phyloP scores from a whole-genome alignment of 2,113 vertebrate species.

The Xiphorhynchus elegans region DNA sequence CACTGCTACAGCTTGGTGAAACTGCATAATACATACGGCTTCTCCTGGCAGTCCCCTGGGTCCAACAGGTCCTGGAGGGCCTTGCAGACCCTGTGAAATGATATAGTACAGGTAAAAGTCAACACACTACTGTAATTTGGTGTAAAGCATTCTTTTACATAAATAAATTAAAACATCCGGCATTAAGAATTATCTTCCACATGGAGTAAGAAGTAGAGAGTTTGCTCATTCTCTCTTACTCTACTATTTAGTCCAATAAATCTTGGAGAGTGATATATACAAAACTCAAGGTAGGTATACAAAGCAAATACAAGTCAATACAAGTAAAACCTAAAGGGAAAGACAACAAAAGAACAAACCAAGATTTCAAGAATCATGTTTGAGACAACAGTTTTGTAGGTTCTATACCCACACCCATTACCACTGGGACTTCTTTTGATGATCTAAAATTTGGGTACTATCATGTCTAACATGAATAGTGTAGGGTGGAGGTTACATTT shows the following conservation, averaged over 20 bases:
- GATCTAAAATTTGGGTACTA: neutral
- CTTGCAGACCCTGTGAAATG: conserved; percentile 84
- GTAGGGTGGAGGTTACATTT: neutral
- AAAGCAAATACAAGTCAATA: neutral
- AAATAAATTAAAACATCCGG: neutral
- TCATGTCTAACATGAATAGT: neutral
- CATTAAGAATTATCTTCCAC: neutral
- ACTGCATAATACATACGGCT: conserved; percentile 74
- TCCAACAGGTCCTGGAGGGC: conserved; percentile 82
- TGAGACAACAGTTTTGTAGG: neutral
- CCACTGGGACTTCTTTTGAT: neutral
- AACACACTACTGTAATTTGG: neutral
- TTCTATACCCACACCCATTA: neutral
- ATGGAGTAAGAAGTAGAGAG: neutral
- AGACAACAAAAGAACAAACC: neutral
- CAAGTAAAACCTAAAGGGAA: neutral
- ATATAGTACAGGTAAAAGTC: neutral
- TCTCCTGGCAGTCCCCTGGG: conserved; percentile 86
- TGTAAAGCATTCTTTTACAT: neutral
- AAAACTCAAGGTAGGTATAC: neutral
- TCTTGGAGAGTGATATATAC: rapidly evolving
- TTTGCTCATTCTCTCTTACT: neutral
- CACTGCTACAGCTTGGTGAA: neutral
- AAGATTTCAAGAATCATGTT: neutral
- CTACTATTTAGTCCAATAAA: neutral